Evolutionary conservation across 2,797 vertebrate genomes (phyloP), one percentile per base, ranked within the genome.

Genomic region (Cyclopterus lumpus): DNA sequence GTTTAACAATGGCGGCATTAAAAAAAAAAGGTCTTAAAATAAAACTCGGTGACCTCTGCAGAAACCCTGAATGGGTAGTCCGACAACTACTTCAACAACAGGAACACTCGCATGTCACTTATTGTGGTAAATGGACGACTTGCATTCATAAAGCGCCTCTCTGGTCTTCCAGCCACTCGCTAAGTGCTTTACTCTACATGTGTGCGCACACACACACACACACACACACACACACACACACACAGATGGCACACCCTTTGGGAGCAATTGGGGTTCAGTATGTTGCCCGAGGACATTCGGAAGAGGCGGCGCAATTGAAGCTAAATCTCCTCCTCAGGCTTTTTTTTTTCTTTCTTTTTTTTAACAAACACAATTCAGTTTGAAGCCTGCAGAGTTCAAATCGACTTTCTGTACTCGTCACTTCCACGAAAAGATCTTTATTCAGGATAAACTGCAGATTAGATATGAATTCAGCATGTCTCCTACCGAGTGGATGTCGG

Each of bases 341-440:
- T 63, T 58, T 28, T 22, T 49, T 67, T 36, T n/a, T n/a, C n/a
- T n/a, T n/a, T n/a, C n/a, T n/a, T n/a, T n/a, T n/a, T n/a, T n/a
- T n/a, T n/a, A n/a, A n/a, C n/a, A n/a, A n/a, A n/a, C 34, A 64
- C 51, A 73, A 51, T 73, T 20, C 8, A 4, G 22, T 54, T 59
- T 68, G 59, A 82, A 55, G 54, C 71, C 61, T 63, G 64, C 44
- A 44, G 42, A 44, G 14, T 44, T 60, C 54, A 65, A 18, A 44
- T 38, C 48, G 71, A 54, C 36, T 48, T 42, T 16, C 40, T 16
- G 40, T 42, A 42, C 15, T 6, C 4, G 14, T 40, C 59, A 3
- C 26, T 26, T 24, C 2, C 38, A 30, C 8, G n/a, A 30, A 20
- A 40, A 24, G 26, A 2, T 38, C 0, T 16, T 44, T 34, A n/a